A percentile compares a stretch with the other conserved stretches of the same genome.
phyloP scores from a whole-genome alignment of 2,888 invertebrate species.

The Parapristionchus giblindavisi region DNA sequence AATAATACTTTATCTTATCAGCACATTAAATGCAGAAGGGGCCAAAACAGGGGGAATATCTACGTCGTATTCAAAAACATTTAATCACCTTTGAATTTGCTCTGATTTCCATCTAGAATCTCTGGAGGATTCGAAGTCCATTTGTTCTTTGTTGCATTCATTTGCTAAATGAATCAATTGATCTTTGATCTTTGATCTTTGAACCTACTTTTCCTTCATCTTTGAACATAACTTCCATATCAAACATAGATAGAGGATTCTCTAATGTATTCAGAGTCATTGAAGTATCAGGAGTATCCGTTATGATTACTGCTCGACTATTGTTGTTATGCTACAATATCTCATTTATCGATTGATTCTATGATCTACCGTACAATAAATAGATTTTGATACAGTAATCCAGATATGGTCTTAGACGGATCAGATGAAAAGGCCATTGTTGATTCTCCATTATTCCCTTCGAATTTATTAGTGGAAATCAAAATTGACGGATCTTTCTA shows the following conservation, averaged over 20 bases:
- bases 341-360: background rate
- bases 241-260: slow-evolving; percentile 5
- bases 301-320: slow-evolving; percentile 22
- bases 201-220: background rate
- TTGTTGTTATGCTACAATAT: slow-evolving; percentile 8
- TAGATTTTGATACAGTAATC: background rate
- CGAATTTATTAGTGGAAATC: slow-evolving; percentile 15
- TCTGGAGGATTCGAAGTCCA: slow-evolving; percentile 29
- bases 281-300: slow-evolving; percentile 30
- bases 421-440: slow-evolving; percentile 16
- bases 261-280: background rate
- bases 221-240: slow-evolving; percentile 33
- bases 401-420: background rate
- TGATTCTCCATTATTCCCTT: slow-evolving; percentile 21
- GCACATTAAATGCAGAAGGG: background rate
- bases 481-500: slow-evolving; percentile 20
- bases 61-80: background rate
- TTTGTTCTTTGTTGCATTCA: slow-evolving; percentile 35
- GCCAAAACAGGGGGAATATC: background rate
- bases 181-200: background rate
- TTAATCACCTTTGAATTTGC: slow-evolving; percentile 17
- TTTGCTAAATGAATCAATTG: background rate
- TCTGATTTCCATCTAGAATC: slow-evolving; percentile 32
- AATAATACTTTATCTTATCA: background rate
- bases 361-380: background rate